phyloP scores from a whole-genome alignment of 2,797 vertebrate genomes.

The Etheostoma nigrum region DNA sequence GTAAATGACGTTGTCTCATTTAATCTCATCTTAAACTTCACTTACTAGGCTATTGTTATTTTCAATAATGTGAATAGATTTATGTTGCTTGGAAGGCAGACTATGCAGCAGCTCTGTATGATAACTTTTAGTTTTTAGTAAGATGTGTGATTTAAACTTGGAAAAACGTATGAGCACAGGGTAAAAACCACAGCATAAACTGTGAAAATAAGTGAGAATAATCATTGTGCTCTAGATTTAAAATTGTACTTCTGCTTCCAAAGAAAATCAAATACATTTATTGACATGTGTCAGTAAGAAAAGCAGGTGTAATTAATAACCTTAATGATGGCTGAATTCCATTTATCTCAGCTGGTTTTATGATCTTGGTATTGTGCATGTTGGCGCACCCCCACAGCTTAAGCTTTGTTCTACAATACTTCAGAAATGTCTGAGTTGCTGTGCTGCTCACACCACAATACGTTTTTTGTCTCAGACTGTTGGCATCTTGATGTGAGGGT shows the following conservation, averaged over 20 bases:
- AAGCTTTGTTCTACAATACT: neutral
- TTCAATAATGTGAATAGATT: neutral
- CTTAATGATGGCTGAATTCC: neutral
- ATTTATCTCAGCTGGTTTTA: neutral
- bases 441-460: neutral
- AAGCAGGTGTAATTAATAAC: neutral
- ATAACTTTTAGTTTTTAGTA: neutral
- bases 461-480: neutral
- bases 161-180: neutral
- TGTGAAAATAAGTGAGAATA: conserved; percentile 2
- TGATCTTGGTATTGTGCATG: neutral
- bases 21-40: neutral
- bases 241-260: neutral
- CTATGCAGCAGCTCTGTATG: neutral
- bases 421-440: neutral
- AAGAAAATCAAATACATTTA: neutral
- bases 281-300: neutral
- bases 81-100: neutral
- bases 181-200: neutral
- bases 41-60: neutral
- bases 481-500: neutral
- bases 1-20: conserved; percentile 74
- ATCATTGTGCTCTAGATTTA: neutral
- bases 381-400: neutral
- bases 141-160: neutral